These are phyloP conservation scores for Drosophila lini DNA, from an alignment of 1,140 invertebrate species.

Conservation along the genomic window DNA sequence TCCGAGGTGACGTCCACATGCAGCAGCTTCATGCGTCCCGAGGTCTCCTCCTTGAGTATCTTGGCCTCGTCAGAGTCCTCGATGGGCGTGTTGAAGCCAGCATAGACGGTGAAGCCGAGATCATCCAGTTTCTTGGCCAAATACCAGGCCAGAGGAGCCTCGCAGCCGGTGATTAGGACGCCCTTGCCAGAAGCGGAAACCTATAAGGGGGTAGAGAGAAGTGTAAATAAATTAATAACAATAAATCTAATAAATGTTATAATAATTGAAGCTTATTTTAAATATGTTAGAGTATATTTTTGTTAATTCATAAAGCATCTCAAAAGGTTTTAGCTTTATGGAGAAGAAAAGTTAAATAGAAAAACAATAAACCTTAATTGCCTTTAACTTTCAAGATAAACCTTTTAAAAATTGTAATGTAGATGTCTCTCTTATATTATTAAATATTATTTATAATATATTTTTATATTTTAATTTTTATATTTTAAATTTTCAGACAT, in stretches of 20 bases:
- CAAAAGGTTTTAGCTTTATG: neutral
- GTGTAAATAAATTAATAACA: neutral
- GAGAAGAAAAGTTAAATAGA: neutral
- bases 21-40: conserved; percentile 89
- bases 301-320: too few species aligned
- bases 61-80: conserved; percentile 88
- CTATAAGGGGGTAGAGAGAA: conserved; percentile 83
- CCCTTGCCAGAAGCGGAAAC: conserved; percentile 91
- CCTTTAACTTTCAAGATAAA: too few species aligned
- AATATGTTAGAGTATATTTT: neutral
- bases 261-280: neutral
- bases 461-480: neutral
- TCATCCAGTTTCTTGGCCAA: conserved; percentile 91
- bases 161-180: conserved; percentile 93
- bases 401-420: too few species aligned
- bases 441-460: neutral
- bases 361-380: neutral
- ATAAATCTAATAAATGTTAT: too few species aligned
- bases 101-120: conserved; percentile 92
- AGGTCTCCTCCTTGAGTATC: conserved; percentile 90
- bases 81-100: conserved; percentile 88
- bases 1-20: conserved; percentile 91
- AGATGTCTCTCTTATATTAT: neutral
- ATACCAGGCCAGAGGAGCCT: conserved; percentile 90
- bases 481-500: neutral